Evolutionary conservation across 2,113 vertebrate species (phyloP).

Genomic region (Tupaia chinensis): DNA sequence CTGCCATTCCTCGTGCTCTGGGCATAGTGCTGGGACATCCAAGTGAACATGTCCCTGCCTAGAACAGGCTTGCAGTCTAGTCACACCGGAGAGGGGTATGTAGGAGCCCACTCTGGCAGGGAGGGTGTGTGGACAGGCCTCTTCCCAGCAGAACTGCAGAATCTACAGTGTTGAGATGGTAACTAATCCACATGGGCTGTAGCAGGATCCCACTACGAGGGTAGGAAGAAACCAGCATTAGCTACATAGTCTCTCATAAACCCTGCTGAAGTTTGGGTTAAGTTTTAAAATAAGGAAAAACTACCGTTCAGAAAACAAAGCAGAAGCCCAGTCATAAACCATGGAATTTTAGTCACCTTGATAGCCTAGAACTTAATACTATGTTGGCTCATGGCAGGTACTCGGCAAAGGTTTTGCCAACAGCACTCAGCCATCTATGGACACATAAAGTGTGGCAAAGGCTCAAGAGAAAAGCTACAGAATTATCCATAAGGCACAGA

Average conservation of each 20-base stretch:
- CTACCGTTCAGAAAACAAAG: not conserved
- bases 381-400: not conserved
- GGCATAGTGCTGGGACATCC: accelerated
- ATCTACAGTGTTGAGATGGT: not conserved
- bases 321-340: not conserved
- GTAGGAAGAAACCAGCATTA: not conserved
- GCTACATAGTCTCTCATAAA: not conserved
- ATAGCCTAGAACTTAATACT: not conserved
- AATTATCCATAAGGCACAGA: not conserved
- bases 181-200: not conserved
- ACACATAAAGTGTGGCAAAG: not conserved
- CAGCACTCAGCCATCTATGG: not conserved
- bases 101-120: not conserved
- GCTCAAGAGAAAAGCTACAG: not conserved
- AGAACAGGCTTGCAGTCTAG: not conserved
- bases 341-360: not conserved
- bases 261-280: not conserved
- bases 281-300: not conserved
- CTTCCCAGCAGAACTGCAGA: not conserved
- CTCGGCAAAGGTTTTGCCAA: not conserved
- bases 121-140: not conserved
- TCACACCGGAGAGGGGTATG: not conserved
- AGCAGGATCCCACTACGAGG: not conserved
- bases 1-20: not conserved
- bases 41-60: not conserved